Evolutionary conservation across 2,888 invertebrate genomes (phyloP).

Genomic region (Lomographa bimaculata): DNA sequence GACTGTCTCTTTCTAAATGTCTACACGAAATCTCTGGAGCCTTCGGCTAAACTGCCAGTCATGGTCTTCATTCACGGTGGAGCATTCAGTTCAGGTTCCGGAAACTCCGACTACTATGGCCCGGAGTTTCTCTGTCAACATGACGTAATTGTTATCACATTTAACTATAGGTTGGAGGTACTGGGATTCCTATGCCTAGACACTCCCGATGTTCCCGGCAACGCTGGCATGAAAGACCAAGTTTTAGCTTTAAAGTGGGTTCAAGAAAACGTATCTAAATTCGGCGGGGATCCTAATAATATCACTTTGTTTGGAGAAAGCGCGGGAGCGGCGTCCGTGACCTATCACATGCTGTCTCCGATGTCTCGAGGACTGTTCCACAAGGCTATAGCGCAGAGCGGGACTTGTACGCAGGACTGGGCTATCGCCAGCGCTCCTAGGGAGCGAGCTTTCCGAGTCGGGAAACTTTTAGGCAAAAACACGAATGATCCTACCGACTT

Average conservation of each 20-base stretch:
- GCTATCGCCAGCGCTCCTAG: conserved; percentile 39
- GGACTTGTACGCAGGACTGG: conserved; percentile 56
- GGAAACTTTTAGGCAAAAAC: conserved; percentile 55
- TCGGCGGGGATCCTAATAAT: conserved; percentile 61
- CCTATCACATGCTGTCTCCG: conserved; percentile 64
- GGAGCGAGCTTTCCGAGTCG: conserved; percentile 55
- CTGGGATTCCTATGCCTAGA: conserved; percentile 52
- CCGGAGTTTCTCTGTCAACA: conserved; percentile 64
- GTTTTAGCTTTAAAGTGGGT: conserved; percentile 58
- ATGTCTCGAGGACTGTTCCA: conserved; percentile 67
- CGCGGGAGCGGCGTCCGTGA: conserved; percentile 62
- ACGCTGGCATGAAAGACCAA: conserved; percentile 68
- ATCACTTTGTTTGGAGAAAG: conserved; percentile 71
- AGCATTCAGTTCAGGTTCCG: conserved; percentile 59
- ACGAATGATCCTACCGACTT: conserved; percentile 49
- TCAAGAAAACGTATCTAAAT: conserved; percentile 53
- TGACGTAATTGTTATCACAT: conserved; percentile 65
- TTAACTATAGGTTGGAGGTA: conserved; percentile 63
- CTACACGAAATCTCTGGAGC: conserved; percentile 47
- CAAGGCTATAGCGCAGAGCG: conserved; percentile 69
- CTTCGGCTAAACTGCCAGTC: conserved; percentile 47
- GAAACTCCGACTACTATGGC: conserved; percentile 54
- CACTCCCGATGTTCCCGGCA: conserved; percentile 58
- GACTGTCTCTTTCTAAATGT: conserved; percentile 64
- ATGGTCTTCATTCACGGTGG: conserved; percentile 74